Conservation (phyloP, 1,140 invertebrate genomes). For the Ceratitis capitata region DNA sequence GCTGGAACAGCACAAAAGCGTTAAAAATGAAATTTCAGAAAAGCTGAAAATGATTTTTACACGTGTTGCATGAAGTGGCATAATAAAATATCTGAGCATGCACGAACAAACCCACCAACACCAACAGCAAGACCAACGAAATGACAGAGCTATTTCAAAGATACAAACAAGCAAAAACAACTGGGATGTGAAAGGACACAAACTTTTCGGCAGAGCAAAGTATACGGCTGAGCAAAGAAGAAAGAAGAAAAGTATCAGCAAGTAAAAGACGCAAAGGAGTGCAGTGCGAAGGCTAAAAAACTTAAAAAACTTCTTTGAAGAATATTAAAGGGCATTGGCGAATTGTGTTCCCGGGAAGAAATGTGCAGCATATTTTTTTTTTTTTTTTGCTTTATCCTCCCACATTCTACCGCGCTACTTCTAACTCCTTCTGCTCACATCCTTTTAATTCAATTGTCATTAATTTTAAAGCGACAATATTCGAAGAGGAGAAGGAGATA, state of each 20-base stretch:
- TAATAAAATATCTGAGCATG: neutral
- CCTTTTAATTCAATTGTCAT: conserved; percentile 62
- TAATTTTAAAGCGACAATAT: conserved; percentile 51
- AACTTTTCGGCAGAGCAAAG: neutral
- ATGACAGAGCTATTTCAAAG: neutral
- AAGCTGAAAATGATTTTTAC: conserved; percentile 30
- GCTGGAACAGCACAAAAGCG: neutral
- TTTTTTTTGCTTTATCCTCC: neutral
- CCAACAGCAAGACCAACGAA: neutral
- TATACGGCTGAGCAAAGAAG: neutral
- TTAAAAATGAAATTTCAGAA: neutral
- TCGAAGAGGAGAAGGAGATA: conserved; percentile 34
- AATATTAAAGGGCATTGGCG: too few relatives aligned
- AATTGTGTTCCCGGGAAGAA: too few relatives aligned
- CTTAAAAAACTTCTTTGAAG: too few relatives aligned
- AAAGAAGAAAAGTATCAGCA: neutral
- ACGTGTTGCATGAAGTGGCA: conserved; percentile 11
- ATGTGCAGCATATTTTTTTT: neutral
- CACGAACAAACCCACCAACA: neutral
- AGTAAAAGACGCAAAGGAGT: neutral
- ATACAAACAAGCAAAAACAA: neutral
- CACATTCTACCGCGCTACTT: conserved; percentile 40
- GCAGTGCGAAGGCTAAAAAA: too few relatives aligned
- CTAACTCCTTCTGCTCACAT: conserved; percentile 5
- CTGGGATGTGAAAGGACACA: neutral